Percentiles rank a stretch among this genome's conserved stretches.
phyloP scores from a whole-genome alignment of 2,888 invertebrate genomes.

The Lithosia quadra region DNA sequence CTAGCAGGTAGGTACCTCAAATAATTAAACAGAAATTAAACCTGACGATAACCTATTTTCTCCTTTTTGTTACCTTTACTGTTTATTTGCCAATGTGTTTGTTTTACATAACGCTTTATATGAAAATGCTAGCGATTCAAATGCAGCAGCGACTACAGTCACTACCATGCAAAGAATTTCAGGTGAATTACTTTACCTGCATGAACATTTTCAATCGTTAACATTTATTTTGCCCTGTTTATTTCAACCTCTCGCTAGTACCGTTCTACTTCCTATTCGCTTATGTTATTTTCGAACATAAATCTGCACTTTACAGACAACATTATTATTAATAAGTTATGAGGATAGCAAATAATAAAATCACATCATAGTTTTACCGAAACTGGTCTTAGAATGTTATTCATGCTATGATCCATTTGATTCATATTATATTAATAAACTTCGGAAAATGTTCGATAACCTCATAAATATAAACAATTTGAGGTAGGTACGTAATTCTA shows the following conservation, averaged over 20 bases:
- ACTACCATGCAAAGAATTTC: slow-evolving; percentile 20
- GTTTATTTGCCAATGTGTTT: background rate
- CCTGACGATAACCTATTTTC: background rate
- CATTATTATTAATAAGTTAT: background rate
- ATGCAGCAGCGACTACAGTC: slow-evolving; percentile 28
- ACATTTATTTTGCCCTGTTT: background rate
- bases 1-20: slow-evolving; percentile 44
- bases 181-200: background rate
- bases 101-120: background rate
- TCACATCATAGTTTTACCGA: no score
- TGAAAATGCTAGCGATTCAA: slow-evolving; percentile 31
- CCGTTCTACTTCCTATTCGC: background rate
- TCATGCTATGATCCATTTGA: no score
- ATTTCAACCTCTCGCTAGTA: background rate
- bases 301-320: background rate
- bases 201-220: background rate
- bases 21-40: background rate
- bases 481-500: no score
- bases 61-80: background rate
- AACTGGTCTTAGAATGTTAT: no score
- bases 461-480: no score
- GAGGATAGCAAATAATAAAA: no score
- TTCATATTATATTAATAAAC: no score
- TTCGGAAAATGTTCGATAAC: no score
- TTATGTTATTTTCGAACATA: no score